Evolutionary conservation across 2,797 vertebrate species (phyloP).

Genomic region (Ptychadena robeensis): DNA sequence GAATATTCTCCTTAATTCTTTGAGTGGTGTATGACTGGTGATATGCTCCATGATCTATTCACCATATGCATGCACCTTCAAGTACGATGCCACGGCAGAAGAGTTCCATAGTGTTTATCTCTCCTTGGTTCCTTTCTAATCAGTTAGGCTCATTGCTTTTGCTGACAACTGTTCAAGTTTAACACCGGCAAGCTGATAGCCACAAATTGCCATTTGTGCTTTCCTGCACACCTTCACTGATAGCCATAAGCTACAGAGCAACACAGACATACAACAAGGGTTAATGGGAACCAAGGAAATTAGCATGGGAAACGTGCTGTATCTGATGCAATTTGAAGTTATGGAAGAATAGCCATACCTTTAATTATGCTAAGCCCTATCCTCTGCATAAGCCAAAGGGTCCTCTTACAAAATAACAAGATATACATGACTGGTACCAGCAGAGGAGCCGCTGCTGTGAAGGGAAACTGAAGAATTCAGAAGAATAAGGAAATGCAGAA

Average conservation of each 20-base stretch:
- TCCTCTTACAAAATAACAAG: constrained; percentile 59
- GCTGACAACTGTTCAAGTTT: too few species aligned
- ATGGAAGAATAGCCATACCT: constrained; percentile 62
- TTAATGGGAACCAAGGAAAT: constrained; percentile 51
- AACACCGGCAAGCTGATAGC: too few species aligned
- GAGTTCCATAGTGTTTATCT: not conserved
- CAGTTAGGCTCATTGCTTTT: too few species aligned
- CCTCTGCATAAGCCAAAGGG: constrained; percentile 52
- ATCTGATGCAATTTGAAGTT: constrained; percentile 56
- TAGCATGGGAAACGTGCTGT: constrained; percentile 42
- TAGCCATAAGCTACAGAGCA: not conserved
- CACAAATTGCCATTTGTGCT: too few species aligned
- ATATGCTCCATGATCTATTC: too few species aligned
- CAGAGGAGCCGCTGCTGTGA: constrained; percentile 22
- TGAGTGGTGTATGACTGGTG: too few species aligned
- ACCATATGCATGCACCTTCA: too few species aligned
- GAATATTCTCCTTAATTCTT: too few species aligned
- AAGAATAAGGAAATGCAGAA: constrained; percentile 57
- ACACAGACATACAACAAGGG: constrained; percentile 12
- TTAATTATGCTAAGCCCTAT: constrained; percentile 62
- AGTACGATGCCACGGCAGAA: too few species aligned
- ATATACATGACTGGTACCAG: constrained; percentile 59
- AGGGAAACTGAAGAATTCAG: constrained; percentile 36
- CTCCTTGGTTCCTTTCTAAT: not conserved
- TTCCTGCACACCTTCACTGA: not conserved